Evolutionary conservation across 2,888 invertebrate genomes (phyloP).

Genomic region (Ptychoptera albimana): DNA sequence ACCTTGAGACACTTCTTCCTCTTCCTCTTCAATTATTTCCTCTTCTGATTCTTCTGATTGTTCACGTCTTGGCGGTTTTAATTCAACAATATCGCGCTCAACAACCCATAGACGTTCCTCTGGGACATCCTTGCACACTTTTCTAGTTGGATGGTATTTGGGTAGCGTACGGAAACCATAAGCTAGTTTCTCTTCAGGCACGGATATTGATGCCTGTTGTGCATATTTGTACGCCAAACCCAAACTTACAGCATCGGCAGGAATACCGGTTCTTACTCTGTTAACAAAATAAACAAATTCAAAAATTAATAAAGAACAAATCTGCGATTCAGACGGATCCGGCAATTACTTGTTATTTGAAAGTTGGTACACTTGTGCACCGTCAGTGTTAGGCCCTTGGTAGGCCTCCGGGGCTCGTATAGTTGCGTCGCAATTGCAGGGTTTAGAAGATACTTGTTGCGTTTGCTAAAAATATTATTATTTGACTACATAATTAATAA

Average conservation of each 20-base stretch:
- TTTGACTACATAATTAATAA: no score
- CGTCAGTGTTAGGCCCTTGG: slow-evolving; percentile 3
- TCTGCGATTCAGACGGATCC: not conserved
- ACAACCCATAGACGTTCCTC: slow-evolving; percentile 35
- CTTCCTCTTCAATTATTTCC: slow-evolving; percentile 17
- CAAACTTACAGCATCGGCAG: slow-evolving; percentile 35
- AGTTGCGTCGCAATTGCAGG: not conserved
- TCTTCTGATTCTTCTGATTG: slow-evolving; percentile 12
- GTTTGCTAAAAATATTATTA: not conserved
- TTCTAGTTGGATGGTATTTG: slow-evolving; percentile 22
- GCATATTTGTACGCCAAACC: slow-evolving; percentile 30
- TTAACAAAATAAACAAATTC: not conserved
- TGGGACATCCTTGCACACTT: slow-evolving; percentile 25
- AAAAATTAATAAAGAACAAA: not conserved
- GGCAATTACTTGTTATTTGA: slow-evolving; percentile 2
- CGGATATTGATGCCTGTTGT: slow-evolving; percentile 22
- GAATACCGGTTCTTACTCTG: slow-evolving; percentile 10
- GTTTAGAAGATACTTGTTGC: not conserved
- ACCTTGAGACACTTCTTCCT: slow-evolving; percentile 14
- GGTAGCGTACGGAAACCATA: slow-evolving; percentile 36
- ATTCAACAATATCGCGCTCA: slow-evolving; percentile 35
- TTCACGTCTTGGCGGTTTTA: slow-evolving; percentile 20
- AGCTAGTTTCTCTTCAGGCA: slow-evolving; percentile 34
- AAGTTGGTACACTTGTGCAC: slow-evolving; percentile 2
- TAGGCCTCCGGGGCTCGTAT: slow-evolving; percentile 5